phyloP scores from a whole-genome alignment of 2,888 invertebrate genomes.

The Amiota mariae region DNA sequence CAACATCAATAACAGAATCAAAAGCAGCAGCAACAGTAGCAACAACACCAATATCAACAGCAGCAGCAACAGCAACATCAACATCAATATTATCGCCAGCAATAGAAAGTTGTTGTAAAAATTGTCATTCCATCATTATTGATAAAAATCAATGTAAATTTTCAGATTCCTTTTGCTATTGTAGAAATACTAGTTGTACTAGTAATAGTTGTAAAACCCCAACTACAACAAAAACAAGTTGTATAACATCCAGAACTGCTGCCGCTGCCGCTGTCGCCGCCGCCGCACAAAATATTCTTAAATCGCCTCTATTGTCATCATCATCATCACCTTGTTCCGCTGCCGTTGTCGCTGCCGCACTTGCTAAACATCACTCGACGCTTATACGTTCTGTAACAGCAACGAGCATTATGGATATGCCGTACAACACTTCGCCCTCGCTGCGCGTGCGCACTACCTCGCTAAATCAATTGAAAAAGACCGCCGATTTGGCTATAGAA shows the following conservation, averaged over 20 bases:
- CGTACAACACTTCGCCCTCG: slow-evolving; percentile 72
- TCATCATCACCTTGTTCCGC: slow-evolving; percentile 20
- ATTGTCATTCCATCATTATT: too few species aligned
- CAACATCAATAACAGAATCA: slow-evolving; percentile 1
- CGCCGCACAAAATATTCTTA: too few species aligned
- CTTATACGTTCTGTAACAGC: slow-evolving; percentile 66
- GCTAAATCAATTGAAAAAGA: slow-evolving; percentile 70
- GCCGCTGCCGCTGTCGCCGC: too few species aligned
- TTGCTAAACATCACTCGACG: slow-evolving; percentile 54
- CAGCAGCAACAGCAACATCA: slow-evolving; percentile 35
- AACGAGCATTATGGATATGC: slow-evolving; percentile 72
- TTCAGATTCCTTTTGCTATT: too few species aligned
- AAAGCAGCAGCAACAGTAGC: slow-evolving; percentile 18
- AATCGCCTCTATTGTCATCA: neutral
- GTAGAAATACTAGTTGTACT: too few species aligned
- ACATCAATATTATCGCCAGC: neutral
- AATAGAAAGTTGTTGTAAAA: too few species aligned
- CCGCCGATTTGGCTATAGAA: slow-evolving; percentile 74
- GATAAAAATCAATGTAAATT: too few species aligned
- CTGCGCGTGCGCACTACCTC: slow-evolving; percentile 73
- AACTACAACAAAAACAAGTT: too few species aligned
- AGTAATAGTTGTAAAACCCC: too few species aligned
- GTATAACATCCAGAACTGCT: too few species aligned
- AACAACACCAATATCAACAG: slow-evolving; percentile 1
- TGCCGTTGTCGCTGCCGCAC: slow-evolving; percentile 44